Conservation (phyloP, 2,113 vertebrate genomes). For the Gymnocephalus cernua region DNA sequence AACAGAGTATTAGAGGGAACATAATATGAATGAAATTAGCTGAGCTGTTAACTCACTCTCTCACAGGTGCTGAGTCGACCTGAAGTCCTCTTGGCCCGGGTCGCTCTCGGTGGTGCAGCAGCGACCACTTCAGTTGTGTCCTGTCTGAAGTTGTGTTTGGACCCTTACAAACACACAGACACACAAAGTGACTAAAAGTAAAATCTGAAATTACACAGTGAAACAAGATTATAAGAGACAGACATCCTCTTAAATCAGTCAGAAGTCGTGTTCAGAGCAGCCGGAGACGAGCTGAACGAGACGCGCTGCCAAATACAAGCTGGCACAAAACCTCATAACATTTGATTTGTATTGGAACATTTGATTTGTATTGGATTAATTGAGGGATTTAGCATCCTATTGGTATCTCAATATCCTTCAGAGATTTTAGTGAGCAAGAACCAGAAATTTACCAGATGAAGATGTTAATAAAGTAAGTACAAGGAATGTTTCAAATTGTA, state of each 20-base stretch:
- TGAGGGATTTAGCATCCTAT: constrained; percentile 15
- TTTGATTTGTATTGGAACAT: constrained; percentile 1
- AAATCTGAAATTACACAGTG: background rate
- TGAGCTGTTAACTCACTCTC: constrained; percentile 63
- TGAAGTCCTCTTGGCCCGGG: constrained; percentile 70
- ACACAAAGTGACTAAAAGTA: constrained; percentile 3
- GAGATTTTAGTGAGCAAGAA: constrained; percentile 15
- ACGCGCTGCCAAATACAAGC: constrained; percentile 3
- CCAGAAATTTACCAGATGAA: background rate
- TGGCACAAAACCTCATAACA: constrained; percentile 5
- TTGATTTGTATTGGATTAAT: constrained; percentile 10
- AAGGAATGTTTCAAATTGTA: background rate
- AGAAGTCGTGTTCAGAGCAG: constrained; percentile 4
- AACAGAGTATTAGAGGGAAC: background rate
- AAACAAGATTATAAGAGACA: background rate
- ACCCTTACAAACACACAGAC: constrained; percentile 60
- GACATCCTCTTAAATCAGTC: background rate
- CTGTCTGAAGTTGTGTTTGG: constrained; percentile 76
- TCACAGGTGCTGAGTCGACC: constrained; percentile 77
- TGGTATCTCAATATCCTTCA: constrained; percentile 1
- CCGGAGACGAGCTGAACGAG: background rate
- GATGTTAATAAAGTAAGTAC: background rate
- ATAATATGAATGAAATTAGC: background rate
- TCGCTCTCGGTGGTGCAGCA: constrained; percentile 69
- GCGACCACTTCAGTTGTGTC: constrained; percentile 67